Evolutionary conservation across 2,888 invertebrate genomes (phyloP), one percentile per base, ranked within the genome.

Genomic region (Sesamia inferens): DNA sequence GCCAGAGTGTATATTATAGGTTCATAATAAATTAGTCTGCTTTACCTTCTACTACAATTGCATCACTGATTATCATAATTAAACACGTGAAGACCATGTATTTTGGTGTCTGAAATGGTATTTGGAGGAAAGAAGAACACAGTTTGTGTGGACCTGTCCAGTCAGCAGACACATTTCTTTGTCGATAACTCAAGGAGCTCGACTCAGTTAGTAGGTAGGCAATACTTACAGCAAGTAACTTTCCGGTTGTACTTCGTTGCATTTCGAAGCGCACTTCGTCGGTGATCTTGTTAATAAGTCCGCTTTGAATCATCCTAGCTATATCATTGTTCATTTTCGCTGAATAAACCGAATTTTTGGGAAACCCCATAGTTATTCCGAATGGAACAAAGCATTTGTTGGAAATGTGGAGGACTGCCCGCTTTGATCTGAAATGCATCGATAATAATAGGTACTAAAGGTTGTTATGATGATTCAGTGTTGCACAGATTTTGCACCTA

Each of bases 311-410:
- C 65, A 97, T 96, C 68, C 97, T 93, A 54, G 97, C 91, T 6
- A 98, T 95, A 73, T 97, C 97, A 0, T 93, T 91, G 86, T 97
- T 97, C 16, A 98, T 90, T 80, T 97, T 96, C 0, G 96, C 94
- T 7, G 97, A 96, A 88, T 97, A 97, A 0, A 97, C 94, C 0
- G 98, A 97, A 83, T 97, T 96, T 68, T 96, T 96, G 0, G 97
- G 97, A 85, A 97, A 97, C 2, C 97, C 95, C 63, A 97, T 94
- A 0, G 97, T 97, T 0, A 98, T 97, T 70, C 97, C 97, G 83
- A 97, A 98, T 0, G 97, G 97, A 0, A 97, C 97, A 85, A 98
- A 98, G 87, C 98, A 98, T 92, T 98, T 97, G 58, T 97, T 96
- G 69, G 97, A 97, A 69, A 98, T 96, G 87, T 98, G 98, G 48